A percentile compares a stretch with the other conserved stretches of the same genome.
These are phyloP conservation scores for Ricordea florida DNA, from an alignment of 92 coral and sea anemone species.

Conservation along the genomic window DNA sequence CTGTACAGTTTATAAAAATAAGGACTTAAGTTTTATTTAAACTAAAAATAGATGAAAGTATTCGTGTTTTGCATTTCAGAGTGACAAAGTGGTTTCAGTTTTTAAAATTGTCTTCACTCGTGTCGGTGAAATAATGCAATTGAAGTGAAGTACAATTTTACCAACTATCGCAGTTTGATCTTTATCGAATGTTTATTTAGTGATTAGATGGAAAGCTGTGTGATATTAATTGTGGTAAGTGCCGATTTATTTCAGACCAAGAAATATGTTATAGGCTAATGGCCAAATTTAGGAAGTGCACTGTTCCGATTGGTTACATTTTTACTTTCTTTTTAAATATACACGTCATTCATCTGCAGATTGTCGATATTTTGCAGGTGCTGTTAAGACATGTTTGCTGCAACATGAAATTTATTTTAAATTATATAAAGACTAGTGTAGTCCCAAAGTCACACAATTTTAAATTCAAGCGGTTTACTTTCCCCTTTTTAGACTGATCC, in stretches of 20 bases:
- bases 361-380: slow-evolving; percentile 7
- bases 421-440: not conserved
- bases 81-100: not conserved
- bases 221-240: slow-evolving; percentile 1
- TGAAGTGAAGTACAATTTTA: not conserved
- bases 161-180: slow-evolving; percentile 3
- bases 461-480: too few relatives aligned
- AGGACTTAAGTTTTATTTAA: not conserved
- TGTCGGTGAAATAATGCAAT: not conserved
- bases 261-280: slow-evolving; percentile 14
- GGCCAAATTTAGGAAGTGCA: not conserved
- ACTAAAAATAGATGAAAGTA: not conserved
- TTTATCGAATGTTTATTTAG: slow-evolving; percentile 3
- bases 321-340: not conserved
- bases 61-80: not conserved
- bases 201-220: not conserved
- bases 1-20: not conserved
- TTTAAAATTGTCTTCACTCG: not conserved
- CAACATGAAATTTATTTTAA: not conserved
- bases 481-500: too few relatives aligned
- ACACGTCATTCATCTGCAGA: not conserved
- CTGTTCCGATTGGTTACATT: not conserved
- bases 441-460: too few relatives aligned
- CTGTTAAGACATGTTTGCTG: not conserved
- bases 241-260: slow-evolving; percentile 1